Conservation (phyloP, 2,888 invertebrate species). For the Rotaria magnacalcarata region DNA sequence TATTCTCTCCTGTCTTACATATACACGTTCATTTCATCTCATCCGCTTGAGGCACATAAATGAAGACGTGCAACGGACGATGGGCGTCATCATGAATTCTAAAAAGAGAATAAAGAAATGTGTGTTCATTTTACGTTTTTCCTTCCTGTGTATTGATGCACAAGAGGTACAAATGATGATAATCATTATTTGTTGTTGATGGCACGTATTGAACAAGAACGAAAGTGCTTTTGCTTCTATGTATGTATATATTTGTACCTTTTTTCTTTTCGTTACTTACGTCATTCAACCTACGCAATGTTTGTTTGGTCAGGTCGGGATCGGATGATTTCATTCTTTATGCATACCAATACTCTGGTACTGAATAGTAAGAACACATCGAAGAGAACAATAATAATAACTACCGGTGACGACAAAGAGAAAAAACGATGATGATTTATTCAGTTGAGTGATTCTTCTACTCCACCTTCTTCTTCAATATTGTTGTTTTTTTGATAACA, state of each 20-base stretch:
- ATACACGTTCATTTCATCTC: conserved; percentile 26
- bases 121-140: conserved; percentile 16
- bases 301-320: not conserved
- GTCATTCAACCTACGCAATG: not conserved
- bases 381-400: not conserved
- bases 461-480: not conserved
- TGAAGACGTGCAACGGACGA: conserved; percentile 20
- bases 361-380: not conserved
- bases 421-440: not conserved
- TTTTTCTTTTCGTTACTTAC: not conserved
- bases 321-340: not conserved
- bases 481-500: not conserved
- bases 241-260: not conserved
- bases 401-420: not conserved
- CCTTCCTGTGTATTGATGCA: not conserved
- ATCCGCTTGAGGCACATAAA: conserved; percentile 21
- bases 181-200: conserved; percentile 26
- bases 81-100: conserved; percentile 29
- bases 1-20: not conserved
- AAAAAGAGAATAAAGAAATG: not conserved
- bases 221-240: not conserved
- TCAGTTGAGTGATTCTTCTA: conserved; percentile 1
- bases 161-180: conserved; percentile 22
- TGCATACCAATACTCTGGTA: not conserved
- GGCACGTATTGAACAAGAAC: conserved; percentile 16